A percentile compares a stretch with the other conserved stretches of the same genome.
These are phyloP conservation scores for Remorina albescens DNA, from an alignment of 2,797 vertebrate species.

Conservation along the genomic window DNA sequence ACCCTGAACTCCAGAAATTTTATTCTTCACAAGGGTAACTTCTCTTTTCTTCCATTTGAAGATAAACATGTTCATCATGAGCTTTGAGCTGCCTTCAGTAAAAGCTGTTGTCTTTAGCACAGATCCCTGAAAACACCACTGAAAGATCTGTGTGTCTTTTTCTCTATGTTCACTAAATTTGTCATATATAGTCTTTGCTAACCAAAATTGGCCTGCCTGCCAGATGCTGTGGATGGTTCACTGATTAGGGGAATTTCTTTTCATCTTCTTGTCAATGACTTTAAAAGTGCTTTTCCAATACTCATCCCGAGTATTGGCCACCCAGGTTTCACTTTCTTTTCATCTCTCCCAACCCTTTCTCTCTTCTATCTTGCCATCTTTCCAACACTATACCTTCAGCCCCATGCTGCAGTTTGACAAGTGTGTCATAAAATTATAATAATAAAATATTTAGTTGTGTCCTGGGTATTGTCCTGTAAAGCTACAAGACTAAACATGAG, in stretches of 20 bases:
- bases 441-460: constrained; percentile 69
- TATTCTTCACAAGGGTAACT: background rate
- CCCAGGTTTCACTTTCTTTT: constrained; percentile 54
- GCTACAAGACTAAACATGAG: constrained; percentile 68
- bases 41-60: background rate
- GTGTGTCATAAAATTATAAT: constrained; percentile 64
- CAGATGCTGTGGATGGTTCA: constrained; percentile 23
- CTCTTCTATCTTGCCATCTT: constrained; percentile 2
- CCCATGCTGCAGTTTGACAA: constrained; percentile 48
- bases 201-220: constrained; percentile 14
- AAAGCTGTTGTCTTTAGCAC: background rate
- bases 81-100: too few species aligned
- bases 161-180: too few species aligned
- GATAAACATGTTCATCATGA: too few species aligned
- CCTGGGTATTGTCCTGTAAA: constrained; percentile 72
- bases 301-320: constrained; percentile 50
- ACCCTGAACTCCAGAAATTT: background rate
- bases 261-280: constrained; percentile 36
- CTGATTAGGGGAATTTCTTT: constrained; percentile 34
- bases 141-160: constrained; percentile 12
- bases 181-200: constrained; percentile 25
- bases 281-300: constrained; percentile 67
- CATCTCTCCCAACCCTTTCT: constrained; percentile 14
- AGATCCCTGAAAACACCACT: background rate
- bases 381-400: constrained; percentile 23